A percentile compares a stretch with the other conserved stretches of the same genome.
Conservation (phyloP, 1,140 invertebrate species). For the Cryptotermes secundus region DNA sequence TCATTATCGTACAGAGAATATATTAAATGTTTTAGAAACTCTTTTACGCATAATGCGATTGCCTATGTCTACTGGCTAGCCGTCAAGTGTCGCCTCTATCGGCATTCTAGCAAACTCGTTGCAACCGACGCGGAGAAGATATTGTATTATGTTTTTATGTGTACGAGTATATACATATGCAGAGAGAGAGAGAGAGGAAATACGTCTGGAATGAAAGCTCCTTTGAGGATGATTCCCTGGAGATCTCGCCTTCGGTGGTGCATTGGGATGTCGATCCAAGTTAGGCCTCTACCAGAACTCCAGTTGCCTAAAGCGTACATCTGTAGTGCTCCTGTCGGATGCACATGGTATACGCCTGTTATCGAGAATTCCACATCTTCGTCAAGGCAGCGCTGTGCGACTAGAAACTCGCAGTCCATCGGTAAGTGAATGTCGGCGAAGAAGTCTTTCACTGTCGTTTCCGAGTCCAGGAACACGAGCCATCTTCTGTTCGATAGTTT, state of each 20-base stretch:
- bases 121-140: too few relatives aligned
- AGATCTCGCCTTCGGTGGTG: background rate
- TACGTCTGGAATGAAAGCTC: too few relatives aligned
- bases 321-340: background rate
- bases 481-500: background rate
- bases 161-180: too few relatives aligned
- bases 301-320: background rate
- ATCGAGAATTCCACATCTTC: background rate
- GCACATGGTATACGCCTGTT: background rate
- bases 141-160: too few relatives aligned
- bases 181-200: too few relatives aligned
- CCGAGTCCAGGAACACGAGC: background rate
- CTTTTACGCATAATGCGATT: too few relatives aligned
- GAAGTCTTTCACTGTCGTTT: background rate
- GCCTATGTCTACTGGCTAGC: too few relatives aligned
- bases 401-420: background rate
- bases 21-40: too few relatives aligned
- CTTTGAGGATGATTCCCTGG: background rate
- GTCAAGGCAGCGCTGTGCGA: background rate
- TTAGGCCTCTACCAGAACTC: background rate
- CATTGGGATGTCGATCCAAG: background rate
- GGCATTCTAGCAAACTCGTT: too few relatives aligned
- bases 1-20: too few relatives aligned
- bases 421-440: background rate
- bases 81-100: too few relatives aligned